Percentiles rank a stretch among this genome's conserved stretches.
phyloP scores from a whole-genome alignment of 2,888 invertebrate genomes.

The Caenorhabditis afra region DNA sequence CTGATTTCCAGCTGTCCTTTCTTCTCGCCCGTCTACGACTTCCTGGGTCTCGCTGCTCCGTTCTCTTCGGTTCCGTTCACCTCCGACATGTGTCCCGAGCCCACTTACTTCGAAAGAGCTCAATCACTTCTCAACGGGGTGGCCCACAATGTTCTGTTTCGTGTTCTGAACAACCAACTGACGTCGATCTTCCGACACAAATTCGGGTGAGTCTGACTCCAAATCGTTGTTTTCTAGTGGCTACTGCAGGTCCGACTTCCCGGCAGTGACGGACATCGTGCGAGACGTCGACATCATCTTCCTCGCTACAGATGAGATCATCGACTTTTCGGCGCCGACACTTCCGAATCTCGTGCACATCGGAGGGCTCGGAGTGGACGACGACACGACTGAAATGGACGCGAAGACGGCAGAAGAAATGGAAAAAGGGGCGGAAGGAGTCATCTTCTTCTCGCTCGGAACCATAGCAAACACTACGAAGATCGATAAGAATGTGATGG shows the following conservation, averaged over 20 bases:
- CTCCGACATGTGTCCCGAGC: slow-evolving; percentile 35
- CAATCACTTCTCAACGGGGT: slow-evolving; percentile 14
- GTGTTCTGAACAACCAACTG: slow-evolving; percentile 16
- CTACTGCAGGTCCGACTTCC: slow-evolving; percentile 65
- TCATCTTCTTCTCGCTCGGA: slow-evolving; percentile 71
- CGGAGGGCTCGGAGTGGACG: slow-evolving; percentile 66
- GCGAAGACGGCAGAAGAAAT: slow-evolving; percentile 56
- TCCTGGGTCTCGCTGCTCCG: slow-evolving; percentile 34
- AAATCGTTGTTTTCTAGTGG: too few species aligned
- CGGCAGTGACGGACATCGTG: slow-evolving; percentile 58
- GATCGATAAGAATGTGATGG: slow-evolving; percentile 62
- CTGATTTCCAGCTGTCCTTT: slow-evolving; percentile 64
- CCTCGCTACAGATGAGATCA: slow-evolving; percentile 69
- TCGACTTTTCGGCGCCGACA: slow-evolving; percentile 70
- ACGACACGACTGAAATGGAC: slow-evolving; percentile 40
- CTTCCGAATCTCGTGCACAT: slow-evolving; percentile 69
- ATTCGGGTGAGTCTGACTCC: slow-evolving; percentile 35
- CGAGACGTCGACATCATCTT: slow-evolving; percentile 68
- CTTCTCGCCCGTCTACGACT: slow-evolving; percentile 21
- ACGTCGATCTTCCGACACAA: slow-evolving; percentile 36
- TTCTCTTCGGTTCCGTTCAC: slow-evolving; percentile 29
- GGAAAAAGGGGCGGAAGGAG: slow-evolving; percentile 66
- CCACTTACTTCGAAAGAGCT: slow-evolving; percentile 42
- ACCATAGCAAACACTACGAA: slow-evolving; percentile 68
- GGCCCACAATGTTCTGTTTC: slow-evolving; percentile 1